Conservation (phyloP, 2,888 invertebrate species). For the Drosophila ochracea region DNA sequence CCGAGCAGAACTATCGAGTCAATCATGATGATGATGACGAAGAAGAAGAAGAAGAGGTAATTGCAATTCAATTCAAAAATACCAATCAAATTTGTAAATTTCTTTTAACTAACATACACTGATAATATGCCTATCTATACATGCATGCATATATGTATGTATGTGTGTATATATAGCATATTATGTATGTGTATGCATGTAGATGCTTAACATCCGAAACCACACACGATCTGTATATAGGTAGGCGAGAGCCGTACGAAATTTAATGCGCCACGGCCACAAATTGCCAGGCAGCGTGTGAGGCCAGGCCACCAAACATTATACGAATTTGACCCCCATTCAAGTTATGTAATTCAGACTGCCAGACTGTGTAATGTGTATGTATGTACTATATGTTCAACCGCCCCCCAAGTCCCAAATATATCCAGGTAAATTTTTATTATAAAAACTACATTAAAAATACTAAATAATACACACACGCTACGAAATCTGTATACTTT, state of each 20-base stretch:
- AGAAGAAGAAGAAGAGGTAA: constrained; percentile 38
- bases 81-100: constrained; percentile 22
- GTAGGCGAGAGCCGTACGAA: constrained; percentile 30
- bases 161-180: neutral
- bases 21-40: constrained; percentile 17
- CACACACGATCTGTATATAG: constrained; percentile 22
- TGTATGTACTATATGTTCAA: constrained; percentile 34
- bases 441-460: constrained; percentile 19
- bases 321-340: constrained; percentile 10
- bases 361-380: constrained; percentile 26
- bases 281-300: constrained; percentile 21
- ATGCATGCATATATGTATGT: neutral
- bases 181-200: constrained; percentile 12
- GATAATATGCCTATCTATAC: constrained; percentile 6
- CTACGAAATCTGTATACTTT: neutral
- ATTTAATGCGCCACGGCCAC: constrained; percentile 3
- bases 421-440: constrained; percentile 37
- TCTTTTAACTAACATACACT: constrained; percentile 27
- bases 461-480: constrained; percentile 18
- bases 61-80: constrained; percentile 42
- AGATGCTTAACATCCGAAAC: constrained; percentile 21
- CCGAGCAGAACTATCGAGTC: constrained; percentile 14
- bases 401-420: constrained; percentile 9
- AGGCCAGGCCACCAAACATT: constrained; percentile 7
- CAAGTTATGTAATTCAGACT: constrained; percentile 5